These are phyloP conservation scores for crab-eating macaque (Macaca fascicularis) DNA, from an alignment of 2,113 vertebrate species.

Conservation along the genomic window T2T-MFA8v1.1 NC_088379.1:45354001-45354500, in stretches of 20 bases:
- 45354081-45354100: background rate
- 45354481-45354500: constrained; percentile 29
- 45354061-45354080: background rate
- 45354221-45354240: background rate
- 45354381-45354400: background rate
- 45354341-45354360: background rate
- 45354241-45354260: background rate
- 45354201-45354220: background rate
- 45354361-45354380: background rate
- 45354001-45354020: background rate
- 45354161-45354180: background rate
- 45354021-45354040: background rate
- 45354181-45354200: background rate
- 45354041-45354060: background rate
- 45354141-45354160: background rate
- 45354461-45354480: constrained; percentile 34
- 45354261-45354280: background rate
- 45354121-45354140: background rate
- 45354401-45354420: background rate
- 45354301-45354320: background rate
- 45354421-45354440: background rate
- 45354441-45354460: constrained; percentile 14
- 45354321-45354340: background rate
- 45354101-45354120: background rate
- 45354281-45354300: background rate